Evolutionary conservation across 2,113 vertebrate genomes (phyloP).

Genomic region (Narcine bancroftii): DNA sequence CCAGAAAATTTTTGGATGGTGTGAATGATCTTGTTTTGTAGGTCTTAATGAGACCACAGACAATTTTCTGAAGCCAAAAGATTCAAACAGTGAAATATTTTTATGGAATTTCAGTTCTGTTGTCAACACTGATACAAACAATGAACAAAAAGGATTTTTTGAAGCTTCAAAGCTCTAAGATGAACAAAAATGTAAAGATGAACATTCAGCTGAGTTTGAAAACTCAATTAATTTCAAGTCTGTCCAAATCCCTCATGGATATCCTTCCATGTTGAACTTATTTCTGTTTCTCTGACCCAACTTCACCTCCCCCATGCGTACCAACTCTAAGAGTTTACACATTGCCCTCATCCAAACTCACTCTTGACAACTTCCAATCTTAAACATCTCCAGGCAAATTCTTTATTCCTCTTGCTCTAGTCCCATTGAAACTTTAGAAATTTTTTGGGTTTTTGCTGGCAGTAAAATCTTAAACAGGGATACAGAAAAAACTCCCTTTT

Average conservation of each 20-base stretch:
- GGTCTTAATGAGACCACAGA: neutral
- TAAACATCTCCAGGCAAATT: neutral
- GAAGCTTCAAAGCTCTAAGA: neutral
- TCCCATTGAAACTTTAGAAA: neutral
- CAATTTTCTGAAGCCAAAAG: neutral
- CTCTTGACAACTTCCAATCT: neutral
- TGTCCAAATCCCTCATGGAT: neutral
- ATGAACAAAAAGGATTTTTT: neutral
- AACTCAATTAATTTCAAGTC: neutral
- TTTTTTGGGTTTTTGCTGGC: neutral
- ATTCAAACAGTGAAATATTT: conserved; percentile 9
- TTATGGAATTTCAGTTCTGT: neutral
- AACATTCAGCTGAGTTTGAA: neutral
- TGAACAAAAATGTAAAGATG: neutral
- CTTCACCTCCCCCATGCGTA: neutral
- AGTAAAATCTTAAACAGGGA: neutral
- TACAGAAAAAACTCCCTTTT: neutral
- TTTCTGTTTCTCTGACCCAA: neutral
- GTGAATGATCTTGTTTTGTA: neutral
- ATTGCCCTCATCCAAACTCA: neutral
- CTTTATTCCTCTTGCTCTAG: neutral
- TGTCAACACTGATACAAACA: neutral
- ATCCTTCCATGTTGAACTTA: neutral
- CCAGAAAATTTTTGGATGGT: neutral
- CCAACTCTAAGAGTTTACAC: neutral